Base-by-base conservation (phyloP, 2,888 invertebrate genomes). In the Dicyrtoma fusca region DNA sequence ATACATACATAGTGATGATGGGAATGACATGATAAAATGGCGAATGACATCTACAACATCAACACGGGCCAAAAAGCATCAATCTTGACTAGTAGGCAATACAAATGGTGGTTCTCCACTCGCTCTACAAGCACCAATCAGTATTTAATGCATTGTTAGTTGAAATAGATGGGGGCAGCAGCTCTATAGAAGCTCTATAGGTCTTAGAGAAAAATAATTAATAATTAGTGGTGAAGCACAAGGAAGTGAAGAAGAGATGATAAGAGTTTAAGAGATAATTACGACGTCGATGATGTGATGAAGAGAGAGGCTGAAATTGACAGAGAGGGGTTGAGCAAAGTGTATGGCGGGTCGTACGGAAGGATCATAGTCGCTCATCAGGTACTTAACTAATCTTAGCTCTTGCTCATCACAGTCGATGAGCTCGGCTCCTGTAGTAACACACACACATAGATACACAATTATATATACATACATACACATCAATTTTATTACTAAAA, bases 241-340 rank as follows among this genome's bases (percentile, higher is more conserved):
- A 53, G 10, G 17, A 17, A 10, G 21, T 21, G 21, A 17, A 21
- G 17, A 53, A 53, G 19, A 14, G 2, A 53, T 53, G 59, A 59
- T n/a, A 17, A 34, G 21, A 57, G 34, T 17, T 10, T 17, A 49
- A 49, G 23, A n/a, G 49, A 17, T 47, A 87, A 89, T 88, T 85
- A 92, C 92, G 83, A 93, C 92, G 82, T 93, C 92, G 78, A 92
- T 92, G 77, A 93, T 92, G 81, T 92, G 92, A 84, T 92, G 92
- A 73, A 93, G 85, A 0, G 92, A 90, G 45, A 92, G 89, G 1
- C 92, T 92, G 82, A 92, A 92, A 72, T 90, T 90, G 81, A 92
- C 91, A 74, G 89, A 87, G 23, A 92, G 87, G 0, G 92, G 90
- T 74, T 88, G 87, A 0, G 91, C 89, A 49, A 91, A 91, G 84